Percentiles rank a stretch among this genome's conserved stretches.
phyloP scores from a whole-genome alignment of 92 coral and sea anemone species.

The Epizoanthus stellaris region DNA sequence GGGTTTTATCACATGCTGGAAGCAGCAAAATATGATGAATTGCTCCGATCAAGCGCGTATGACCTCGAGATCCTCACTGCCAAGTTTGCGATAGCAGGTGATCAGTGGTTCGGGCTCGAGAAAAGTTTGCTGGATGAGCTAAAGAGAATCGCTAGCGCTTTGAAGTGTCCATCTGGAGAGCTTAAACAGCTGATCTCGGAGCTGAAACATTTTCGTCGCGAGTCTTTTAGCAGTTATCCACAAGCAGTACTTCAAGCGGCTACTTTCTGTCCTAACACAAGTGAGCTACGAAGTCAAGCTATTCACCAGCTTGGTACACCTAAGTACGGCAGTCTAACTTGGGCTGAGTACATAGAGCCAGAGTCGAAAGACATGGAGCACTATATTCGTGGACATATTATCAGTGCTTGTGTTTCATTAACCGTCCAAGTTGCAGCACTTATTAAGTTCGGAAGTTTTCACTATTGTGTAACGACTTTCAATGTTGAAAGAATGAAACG shows the following conservation, averaged over 20 bases:
- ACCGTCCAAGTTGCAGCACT: constrained; percentile 1
- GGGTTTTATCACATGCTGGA: not conserved
- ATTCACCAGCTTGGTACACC: constrained; percentile 10
- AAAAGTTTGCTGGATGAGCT: not conserved
- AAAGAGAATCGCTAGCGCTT: not conserved
- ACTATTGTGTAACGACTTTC: too few species aligned
- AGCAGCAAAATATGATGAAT: not conserved
- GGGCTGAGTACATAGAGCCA: not conserved
- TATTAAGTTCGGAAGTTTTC: too few species aligned
- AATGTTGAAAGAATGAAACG: not conserved
- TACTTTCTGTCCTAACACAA: constrained; percentile 1
- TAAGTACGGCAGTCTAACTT: constrained; percentile 4
- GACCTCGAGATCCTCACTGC: constrained; percentile 25
- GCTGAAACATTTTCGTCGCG: not conserved
- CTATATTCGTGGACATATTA: not conserved
- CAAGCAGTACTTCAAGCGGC: constrained; percentile 24
- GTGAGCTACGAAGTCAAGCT: constrained; percentile 22
- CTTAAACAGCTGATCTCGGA: constrained; percentile 10
- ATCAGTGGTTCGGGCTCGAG: not conserved
- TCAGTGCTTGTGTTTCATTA: not conserved
- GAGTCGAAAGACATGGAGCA: not conserved
- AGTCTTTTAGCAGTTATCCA: not conserved
- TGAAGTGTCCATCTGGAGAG: not conserved
- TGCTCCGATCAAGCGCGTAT: not conserved
- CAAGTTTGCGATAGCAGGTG: not conserved